Conservation (phyloP, 2,797 vertebrate species). For the Poeciliopsis presidionis region DNA sequence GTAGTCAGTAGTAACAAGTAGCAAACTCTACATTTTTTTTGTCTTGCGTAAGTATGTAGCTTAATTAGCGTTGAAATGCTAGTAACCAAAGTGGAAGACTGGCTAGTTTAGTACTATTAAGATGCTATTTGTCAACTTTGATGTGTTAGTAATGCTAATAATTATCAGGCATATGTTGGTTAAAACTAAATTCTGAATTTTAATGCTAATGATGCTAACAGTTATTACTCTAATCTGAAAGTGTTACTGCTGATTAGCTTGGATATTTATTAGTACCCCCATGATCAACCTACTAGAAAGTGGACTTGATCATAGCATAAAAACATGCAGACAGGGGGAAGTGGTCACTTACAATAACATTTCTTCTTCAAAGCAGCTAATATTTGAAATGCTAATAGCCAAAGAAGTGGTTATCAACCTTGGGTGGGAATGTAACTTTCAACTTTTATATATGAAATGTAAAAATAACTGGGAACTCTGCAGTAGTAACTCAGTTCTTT, state of each 20-base stretch:
- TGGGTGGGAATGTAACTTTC: no score
- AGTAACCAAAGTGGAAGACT: neutral
- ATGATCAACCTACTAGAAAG: neutral
- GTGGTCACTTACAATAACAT: no score
- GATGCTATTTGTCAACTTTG: neutral
- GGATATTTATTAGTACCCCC: neutral
- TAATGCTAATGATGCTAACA: neutral
- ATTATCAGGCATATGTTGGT: neutral
- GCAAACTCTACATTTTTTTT: neutral
- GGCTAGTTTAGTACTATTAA: neutral
- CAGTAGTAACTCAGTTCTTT: no score
- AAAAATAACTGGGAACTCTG: no score
- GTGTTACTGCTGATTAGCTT: neutral
- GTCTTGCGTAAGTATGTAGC: neutral
- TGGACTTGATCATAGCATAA: neutral
- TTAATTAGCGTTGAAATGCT: neutral
- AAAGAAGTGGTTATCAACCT: neutral
- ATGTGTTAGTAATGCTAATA: neutral
- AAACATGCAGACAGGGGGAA: no score
- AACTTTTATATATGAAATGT: no score
- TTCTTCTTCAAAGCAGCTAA: no score
- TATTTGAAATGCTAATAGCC: neutral
- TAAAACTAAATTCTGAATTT: neutral
- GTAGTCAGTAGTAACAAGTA: neutral
- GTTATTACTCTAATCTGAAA: neutral